A percentile compares a stretch with the other conserved stretches of the same genome.
phyloP scores from a whole-genome alignment of 2,797 vertebrate species.

The Glyptemys insculpta region DNA sequence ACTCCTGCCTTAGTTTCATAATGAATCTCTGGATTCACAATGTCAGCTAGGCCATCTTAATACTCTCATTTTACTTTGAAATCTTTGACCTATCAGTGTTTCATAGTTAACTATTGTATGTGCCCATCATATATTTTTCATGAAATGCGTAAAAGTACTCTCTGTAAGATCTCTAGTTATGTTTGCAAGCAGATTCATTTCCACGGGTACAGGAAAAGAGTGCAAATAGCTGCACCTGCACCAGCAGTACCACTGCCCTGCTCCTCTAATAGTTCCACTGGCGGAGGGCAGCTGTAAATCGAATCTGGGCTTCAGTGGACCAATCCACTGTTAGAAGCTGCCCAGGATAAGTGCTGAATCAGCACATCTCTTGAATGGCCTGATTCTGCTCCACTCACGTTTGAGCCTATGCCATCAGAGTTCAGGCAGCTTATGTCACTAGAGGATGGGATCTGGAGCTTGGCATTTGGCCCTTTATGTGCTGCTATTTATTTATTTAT shows the following conservation, averaged over 20 bases:
- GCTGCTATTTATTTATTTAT: no score
- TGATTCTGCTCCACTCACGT: neutral
- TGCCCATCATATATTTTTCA: neutral
- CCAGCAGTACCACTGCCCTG: neutral
- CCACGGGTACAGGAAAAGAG: neutral
- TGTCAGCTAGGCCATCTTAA: neutral
- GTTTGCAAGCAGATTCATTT: neutral
- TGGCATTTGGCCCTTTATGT: neutral
- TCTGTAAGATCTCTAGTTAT: neutral
- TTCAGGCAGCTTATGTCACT: neutral
- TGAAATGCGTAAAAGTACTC: neutral
- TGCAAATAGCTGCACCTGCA: neutral
- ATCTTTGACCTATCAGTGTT: neutral
- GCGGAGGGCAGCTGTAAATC: neutral
- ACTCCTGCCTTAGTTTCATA: neutral
- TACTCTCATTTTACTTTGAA: neutral
- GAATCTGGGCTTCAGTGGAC: fast-evolving
- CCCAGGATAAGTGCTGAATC: neutral
- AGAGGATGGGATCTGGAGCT: neutral
- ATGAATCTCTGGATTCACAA: neutral
- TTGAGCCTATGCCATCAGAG: neutral
- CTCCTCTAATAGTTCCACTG: fast-evolving
- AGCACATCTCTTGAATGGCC: neutral
- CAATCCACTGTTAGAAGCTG: neutral
- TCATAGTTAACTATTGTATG: neutral